Base-by-base conservation (phyloP, 2,113 vertebrate genomes). In the Dipodomys ordii region DNA sequence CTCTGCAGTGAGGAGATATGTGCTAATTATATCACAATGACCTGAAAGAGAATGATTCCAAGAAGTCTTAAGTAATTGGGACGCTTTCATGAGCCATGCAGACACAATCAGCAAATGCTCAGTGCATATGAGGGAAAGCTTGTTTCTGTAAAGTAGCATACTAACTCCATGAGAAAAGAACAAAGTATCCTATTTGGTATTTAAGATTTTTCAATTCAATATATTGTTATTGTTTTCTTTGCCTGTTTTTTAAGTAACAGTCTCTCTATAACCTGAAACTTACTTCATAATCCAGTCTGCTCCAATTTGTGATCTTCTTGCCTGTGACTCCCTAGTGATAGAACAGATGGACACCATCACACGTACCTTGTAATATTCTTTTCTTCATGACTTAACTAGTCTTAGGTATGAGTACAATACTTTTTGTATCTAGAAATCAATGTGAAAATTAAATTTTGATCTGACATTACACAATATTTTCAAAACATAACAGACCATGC, bases 391-490 rank as follows among this genome's bases (percentile, higher is more conserved):
- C 71, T 46, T 85, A 0, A 27, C 5, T 87, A 81, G 3, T 5
- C 28, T 12, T 62, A 39, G 5, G 68, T 68, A 86, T 30, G 2
- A 82, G n/a, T n/a, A 83, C 71, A 3, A 77, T 6, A 0, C 1
- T 67, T 19, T 74, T 78, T 68, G 11, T 64, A 16, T 67, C 76
- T 93, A 15, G 91, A 71, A n/a, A 49, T 22, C 8, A 83, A 62
- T 7, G 10, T 67, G 16, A 88, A 82, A 86, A 83, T 22, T 85
- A 67, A 44, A 86, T 87, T 77, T 92, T 86, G 27, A 60, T 32
- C 28, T 80, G 9, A 88, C 77, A 83, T 69, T 82, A 28, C 23
- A 6, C 23, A 6, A 72, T 69, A 89, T 20, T 91, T 80, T 89
- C 23, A 68, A 65, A 53, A 76, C 4, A 23, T 82, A 62, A 9